Evolutionary conservation across 2,888 invertebrate genomes (phyloP).

Genomic region (Drosophila conformis): DNA sequence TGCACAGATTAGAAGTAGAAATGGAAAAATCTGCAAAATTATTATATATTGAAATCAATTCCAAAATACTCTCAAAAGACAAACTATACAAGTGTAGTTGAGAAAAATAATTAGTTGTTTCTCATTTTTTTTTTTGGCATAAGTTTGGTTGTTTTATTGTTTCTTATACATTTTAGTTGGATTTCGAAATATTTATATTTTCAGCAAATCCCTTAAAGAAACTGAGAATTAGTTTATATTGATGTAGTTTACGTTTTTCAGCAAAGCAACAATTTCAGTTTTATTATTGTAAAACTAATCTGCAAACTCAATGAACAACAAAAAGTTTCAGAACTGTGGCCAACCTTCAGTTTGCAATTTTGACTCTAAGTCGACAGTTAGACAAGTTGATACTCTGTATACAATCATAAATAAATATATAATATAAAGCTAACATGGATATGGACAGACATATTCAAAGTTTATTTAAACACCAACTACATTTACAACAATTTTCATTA

Average conservation of each 20-base stretch:
- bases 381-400: neutral
- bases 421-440: neutral
- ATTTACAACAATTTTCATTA: neutral
- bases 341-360: neutral
- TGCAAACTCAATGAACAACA: neutral
- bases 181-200: neutral
- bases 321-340: neutral
- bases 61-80: neutral
- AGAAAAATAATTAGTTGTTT: neutral
- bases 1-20: neutral
- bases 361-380: neutral
- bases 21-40: too few species aligned
- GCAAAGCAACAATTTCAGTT: neutral
- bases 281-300: neutral
- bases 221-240: neutral
- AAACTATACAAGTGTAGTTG: neutral
- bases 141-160: neutral
- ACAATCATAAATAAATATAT: neutral
- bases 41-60: neutral
- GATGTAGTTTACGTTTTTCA: neutral
- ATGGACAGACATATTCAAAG: neutral
- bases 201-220: neutral
- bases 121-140: neutral
- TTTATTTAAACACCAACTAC: neutral
- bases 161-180: neutral